Conservation (phyloP, 2,888 invertebrate species). For the Eurois occulta region DNA sequence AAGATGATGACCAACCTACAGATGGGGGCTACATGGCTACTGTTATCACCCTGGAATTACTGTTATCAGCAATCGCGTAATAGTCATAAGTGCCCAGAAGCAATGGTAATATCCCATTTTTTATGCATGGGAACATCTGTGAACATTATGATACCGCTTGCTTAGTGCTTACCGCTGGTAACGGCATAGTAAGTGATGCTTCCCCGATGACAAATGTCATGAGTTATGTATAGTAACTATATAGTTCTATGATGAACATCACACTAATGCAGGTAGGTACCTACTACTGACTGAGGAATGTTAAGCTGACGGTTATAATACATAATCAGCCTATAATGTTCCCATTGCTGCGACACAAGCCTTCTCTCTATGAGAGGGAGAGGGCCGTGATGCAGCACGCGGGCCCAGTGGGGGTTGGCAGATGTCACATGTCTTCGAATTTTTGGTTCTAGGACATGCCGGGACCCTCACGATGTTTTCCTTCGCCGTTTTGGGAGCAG, state of each 20-base stretch:
- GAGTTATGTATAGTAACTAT: background rate
- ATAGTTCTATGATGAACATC: background rate
- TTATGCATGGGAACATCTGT: conserved; percentile 6
- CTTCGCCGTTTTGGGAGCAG: background rate
- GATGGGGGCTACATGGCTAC: background rate
- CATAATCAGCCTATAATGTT: background rate
- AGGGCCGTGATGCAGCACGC: background rate
- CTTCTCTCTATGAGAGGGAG: background rate
- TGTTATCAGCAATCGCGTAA: no score
- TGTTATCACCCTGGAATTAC: background rate
- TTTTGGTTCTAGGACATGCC: background rate
- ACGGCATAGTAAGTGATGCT: conserved; percentile 20
- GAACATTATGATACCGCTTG: conserved; percentile 7
- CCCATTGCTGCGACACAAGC: background rate
- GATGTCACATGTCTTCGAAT: background rate
- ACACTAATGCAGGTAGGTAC: background rate
- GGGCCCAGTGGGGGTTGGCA: background rate
- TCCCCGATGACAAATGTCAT: conserved; percentile 37
- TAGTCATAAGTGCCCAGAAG: conserved; percentile 11
- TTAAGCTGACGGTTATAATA: background rate
- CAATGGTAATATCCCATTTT: conserved; percentile 13
- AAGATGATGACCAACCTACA: background rate
- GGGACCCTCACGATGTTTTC: no score
- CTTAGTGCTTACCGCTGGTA: conserved; percentile 5
- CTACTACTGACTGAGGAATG: background rate